Base-by-base conservation (phyloP, 2,888 invertebrate genomes). In the Lochmaea capreae region DNA sequence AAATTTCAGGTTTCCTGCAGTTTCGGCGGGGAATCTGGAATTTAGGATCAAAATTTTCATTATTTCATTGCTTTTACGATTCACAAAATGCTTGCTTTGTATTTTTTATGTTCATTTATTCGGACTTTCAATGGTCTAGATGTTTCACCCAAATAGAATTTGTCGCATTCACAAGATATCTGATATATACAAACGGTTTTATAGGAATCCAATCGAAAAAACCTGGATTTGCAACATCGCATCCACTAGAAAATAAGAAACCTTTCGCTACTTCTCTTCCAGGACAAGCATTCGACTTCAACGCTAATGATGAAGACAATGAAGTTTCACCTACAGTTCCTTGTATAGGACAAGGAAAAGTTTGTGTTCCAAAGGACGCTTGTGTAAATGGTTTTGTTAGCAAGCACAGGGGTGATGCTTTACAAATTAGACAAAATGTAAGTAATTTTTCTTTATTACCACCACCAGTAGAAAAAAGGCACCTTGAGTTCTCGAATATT, bases 361-460 rank as follows among this genome's bases (percentile, higher is more conserved):
- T 90, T 59, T 93, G 93, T 83, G 92, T 92, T 0, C 86, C 88
- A 0, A 91, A 89, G 76, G 85, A 89, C 0, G 88, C 90, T 78
- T 93, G 93, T 83, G 84, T 88, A 76, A 90, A 92, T 75, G 93
- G 93, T 26, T 89, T 90, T 0, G 89, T 90, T 72, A 89, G 88
- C 82, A 87, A 85, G 5, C 88, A 89, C 73, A 89, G 89, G 11
- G 88, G 88, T 52, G 88, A 87, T 58, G 81, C 89, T 0, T 84
- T 89, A 49, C 89, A 90, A 80, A 88, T 89, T 2, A 89, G 87
- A 72, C 88, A 87, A 71, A 83, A 84, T 89, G 92, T 92, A 82
- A 90, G 91, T 88, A 26, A 52, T 26, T 49, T 49, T 49, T n/a
- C n/a, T 3, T 49, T 12, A 12, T n/a, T n/a, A 6, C n/a, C 22